Evolutionary conservation across 2,888 invertebrate species (phyloP), one percentile per base, ranked within the genome.

Genomic region (Pherbina coryleti): DNA sequence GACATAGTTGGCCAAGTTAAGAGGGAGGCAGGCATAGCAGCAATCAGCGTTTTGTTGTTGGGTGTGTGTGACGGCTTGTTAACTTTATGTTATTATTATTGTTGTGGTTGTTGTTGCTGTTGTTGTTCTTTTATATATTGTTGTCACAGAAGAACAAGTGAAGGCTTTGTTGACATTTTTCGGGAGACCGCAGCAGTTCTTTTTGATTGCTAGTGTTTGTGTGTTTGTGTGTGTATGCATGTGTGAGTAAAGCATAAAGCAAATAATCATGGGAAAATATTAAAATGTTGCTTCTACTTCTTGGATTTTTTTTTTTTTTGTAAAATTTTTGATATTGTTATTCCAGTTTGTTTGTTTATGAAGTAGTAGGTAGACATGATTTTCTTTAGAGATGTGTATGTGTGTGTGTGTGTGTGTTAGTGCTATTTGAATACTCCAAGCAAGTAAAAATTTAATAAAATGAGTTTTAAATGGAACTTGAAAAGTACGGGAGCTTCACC

Each of bases 191-290:
- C 78, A 79, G 79, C 77, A 79, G 79, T 77, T 78, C 22, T 55
- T 51, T 67, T 53, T 64, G 71, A 75, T 57, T 64, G 22, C 55
- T 84, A 85, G 86, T 85, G 85, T 85, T 85, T 86, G 86, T 66
- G 19, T 34, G 28, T 14, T 5, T 31, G 17, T 34, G 34, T 37
- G 37, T n/a, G 34, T 37, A 11, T 19, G 14, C 1, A 7, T 37
- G n/a, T 37, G 37, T 37, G 37, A 8, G n/a, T 37, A 67, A 19
- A 85, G 85, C 87, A 87, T 86, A 83, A 86, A 85, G 85, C 84
- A 85, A 85, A 85, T 87, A 87, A 87, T 86, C 86, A 87, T 87
- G 86, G 85, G 86, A 86, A 85, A 87, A 82, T 77, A 53, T 77
- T 77, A 37, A 11, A 66, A 25, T 28, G 53, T 71, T 53, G 37